Conservation (phyloP, 92 coral and sea anemone species). For the Actinostola sp. region DNA sequence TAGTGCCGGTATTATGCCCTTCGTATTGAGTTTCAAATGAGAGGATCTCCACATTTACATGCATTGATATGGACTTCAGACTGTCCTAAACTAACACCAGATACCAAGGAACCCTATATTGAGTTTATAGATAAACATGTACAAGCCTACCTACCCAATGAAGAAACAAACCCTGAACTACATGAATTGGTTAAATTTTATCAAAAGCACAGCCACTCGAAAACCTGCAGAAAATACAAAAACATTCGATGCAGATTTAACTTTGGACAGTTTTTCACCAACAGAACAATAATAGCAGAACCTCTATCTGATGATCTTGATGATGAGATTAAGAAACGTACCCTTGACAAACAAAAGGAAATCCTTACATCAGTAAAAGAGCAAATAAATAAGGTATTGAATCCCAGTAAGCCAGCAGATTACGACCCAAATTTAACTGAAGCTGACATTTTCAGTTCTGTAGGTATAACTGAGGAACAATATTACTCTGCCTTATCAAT, state of each 20-base stretch:
- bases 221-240: too few relatives aligned
- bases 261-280: constrained; percentile 46
- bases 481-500: constrained; percentile 72
- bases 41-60: constrained; percentile 65
- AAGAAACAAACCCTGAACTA: constrained; percentile 31
- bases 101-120: constrained; percentile 42
- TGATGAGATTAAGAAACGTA: constrained; percentile 14
- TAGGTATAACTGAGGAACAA: too few relatives aligned
- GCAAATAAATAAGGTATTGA: constrained; percentile 32
- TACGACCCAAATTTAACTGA: constrained; percentile 55
- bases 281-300: too few relatives aligned
- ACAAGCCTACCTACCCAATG: constrained; percentile 47
- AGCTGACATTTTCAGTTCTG: too few relatives aligned
- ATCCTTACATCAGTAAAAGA: constrained; percentile 36
- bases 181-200: constrained; percentile 43
- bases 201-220: too few relatives aligned
- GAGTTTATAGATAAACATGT: constrained; percentile 59
- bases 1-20: too few relatives aligned
- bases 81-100: constrained; percentile 36
- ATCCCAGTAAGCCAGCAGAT: constrained; percentile 16
- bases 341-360: constrained; percentile 21
- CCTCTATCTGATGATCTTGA: constrained; percentile 52
- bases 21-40: constrained; percentile 58
- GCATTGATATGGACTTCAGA: constrained; percentile 51
- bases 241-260: constrained; percentile 52